Conservation (phyloP, 92 coral and sea anemone species). For the Siderastrea radians region DNA sequence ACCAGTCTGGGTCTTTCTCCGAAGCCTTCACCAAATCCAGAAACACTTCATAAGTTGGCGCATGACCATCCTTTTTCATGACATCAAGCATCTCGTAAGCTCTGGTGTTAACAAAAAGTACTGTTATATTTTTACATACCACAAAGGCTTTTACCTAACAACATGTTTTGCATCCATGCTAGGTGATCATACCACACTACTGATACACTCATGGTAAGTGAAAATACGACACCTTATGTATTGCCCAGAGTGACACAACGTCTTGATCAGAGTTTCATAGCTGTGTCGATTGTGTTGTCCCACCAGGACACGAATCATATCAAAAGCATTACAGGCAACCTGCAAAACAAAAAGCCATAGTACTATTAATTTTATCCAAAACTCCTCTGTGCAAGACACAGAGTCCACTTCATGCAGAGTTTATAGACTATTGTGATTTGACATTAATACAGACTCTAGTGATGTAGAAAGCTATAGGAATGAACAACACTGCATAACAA, state of each 20-base stretch:
- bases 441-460: no score
- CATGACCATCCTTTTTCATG: slow-evolving; percentile 54
- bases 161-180: no score
- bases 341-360: slow-evolving; percentile 5
- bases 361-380: no score
- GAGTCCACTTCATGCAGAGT: no score
- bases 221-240: slow-evolving; percentile 67
- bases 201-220: neutral
- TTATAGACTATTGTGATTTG: no score
- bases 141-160: no score
- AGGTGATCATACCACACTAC: no score
- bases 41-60: slow-evolving; percentile 79
- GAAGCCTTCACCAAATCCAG: slow-evolving; percentile 72
- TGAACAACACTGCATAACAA: no score
- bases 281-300: slow-evolving; percentile 75
- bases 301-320: slow-evolving; percentile 61
- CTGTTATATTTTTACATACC: neutral
- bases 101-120: slow-evolving; percentile 9
- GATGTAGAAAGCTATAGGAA: no score
- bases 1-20: slow-evolving; percentile 67
- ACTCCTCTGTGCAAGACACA: no score
- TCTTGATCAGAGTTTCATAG: slow-evolving; percentile 72
- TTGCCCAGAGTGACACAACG: slow-evolving; percentile 84
- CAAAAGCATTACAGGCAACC: slow-evolving; percentile 83
- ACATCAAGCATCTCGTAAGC: slow-evolving; percentile 71